A percentile compares a stretch with the other conserved stretches of the same genome.
phyloP scores from a whole-genome alignment of 2,888 invertebrate species.

The Poecilobothrus nobilitatus region DNA sequence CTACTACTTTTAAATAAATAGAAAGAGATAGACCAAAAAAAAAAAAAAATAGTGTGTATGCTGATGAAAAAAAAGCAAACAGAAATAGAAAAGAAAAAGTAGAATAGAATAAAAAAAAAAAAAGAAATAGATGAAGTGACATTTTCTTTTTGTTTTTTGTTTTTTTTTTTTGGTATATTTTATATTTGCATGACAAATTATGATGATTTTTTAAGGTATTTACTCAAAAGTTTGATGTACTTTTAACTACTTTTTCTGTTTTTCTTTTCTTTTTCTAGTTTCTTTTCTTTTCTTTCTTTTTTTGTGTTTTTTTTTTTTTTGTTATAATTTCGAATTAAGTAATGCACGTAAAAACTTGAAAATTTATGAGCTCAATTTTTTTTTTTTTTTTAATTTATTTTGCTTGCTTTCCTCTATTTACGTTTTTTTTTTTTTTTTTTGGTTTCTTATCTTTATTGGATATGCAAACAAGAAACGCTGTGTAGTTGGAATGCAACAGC shows the following conservation, averaged over 20 bases:
- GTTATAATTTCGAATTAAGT: background rate
- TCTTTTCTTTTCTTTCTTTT: too few relatives aligned
- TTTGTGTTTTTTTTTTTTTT: background rate
- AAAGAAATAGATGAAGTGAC: background rate
- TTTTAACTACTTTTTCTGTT: background rate
- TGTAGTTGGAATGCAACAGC: background rate
- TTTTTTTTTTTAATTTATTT: background rate
- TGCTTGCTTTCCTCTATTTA: background rate
- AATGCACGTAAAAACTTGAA: constrained; percentile 1
- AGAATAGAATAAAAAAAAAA: too few relatives aligned
- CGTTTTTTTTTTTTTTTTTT: background rate
- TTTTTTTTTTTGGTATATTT: background rate
- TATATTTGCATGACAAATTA: background rate
- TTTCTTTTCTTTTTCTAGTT: too few relatives aligned
- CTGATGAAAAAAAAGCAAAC: too few relatives aligned
- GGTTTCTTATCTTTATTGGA: too few relatives aligned
- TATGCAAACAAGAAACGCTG: too few relatives aligned
- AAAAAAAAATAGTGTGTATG: too few relatives aligned
- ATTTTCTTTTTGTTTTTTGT: background rate
- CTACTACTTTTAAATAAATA: too few relatives aligned
- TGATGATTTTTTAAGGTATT: constrained; percentile 6
- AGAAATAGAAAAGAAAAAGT: too few relatives aligned
- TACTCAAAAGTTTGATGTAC: background rate
- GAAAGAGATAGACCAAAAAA: too few relatives aligned
- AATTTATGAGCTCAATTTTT: background rate